Evolutionary conservation across 2,797 vertebrate species (phyloP).

Genomic region (Pseudocheirus occidentalis): DNA sequence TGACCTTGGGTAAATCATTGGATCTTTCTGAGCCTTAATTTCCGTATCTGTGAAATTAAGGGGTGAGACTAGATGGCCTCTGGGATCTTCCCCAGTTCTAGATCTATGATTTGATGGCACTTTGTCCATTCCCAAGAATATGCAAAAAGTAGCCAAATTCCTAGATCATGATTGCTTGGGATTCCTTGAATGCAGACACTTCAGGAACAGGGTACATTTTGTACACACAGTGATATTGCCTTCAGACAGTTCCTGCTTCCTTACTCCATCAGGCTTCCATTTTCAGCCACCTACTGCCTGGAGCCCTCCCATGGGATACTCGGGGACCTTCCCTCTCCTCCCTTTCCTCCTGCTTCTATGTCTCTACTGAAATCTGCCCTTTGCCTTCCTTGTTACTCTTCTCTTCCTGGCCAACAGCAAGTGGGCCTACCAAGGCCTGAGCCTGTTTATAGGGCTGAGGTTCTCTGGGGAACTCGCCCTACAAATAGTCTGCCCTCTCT

Average conservation of each 20-base stretch:
- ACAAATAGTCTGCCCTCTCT: slow-evolving; percentile 78
- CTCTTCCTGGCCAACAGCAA: slow-evolving; percentile 64
- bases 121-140: neutral
- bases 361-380: slow-evolving; percentile 26
- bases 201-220: neutral
- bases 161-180: neutral
- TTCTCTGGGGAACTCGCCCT: slow-evolving; percentile 77
- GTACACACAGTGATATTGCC: neutral
- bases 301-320: slow-evolving; percentile 29
- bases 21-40: neutral
- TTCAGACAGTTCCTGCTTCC: neutral
- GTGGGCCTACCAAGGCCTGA: slow-evolving; percentile 45
- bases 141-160: neutral
- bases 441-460: slow-evolving; percentile 68
- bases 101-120: neutral
- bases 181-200: neutral
- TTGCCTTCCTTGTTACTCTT: slow-evolving; percentile 26
- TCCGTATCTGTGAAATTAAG: neutral
- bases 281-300: slow-evolving; percentile 47
- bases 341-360: slow-evolving; percentile 51
- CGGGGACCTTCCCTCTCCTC: slow-evolving; percentile 24
- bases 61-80: neutral
- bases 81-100: neutral
- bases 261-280: neutral
- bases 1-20: neutral